A percentile compares a stretch with the other conserved stretches of the same genome.
phyloP scores from a whole-genome alignment of 2,888 invertebrate species.

The Pyralis farinalis region DNA sequence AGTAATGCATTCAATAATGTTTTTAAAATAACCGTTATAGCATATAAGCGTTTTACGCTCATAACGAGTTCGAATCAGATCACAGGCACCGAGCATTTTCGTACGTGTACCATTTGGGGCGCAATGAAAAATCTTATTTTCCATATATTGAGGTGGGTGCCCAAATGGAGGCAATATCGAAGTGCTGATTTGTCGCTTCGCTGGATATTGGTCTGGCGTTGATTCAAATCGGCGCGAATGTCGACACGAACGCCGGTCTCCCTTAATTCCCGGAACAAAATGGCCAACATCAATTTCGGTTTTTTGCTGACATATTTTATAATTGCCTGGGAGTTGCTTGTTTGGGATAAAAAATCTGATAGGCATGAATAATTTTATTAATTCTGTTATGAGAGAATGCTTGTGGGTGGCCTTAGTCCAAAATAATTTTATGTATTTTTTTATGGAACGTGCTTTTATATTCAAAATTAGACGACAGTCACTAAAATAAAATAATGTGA shows the following conservation, averaged over 20 bases:
- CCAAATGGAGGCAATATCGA: conserved; percentile 78
- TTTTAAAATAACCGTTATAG: too few relatives aligned
- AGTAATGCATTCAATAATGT: too few relatives aligned
- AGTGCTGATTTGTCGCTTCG: conserved; percentile 77
- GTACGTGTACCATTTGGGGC: conserved; percentile 28
- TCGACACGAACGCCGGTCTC: conserved; percentile 43
- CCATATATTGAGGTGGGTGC: conserved; percentile 67
- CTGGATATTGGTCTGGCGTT: conserved; percentile 74
- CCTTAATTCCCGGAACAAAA: conserved; percentile 47
- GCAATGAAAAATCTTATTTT: conserved; percentile 70
- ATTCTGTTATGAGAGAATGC: too few relatives aligned
- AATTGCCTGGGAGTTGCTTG: conserved; percentile 5
- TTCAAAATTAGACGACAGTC: too few relatives aligned
- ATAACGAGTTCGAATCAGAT: neutral
- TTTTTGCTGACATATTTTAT: conserved; percentile 8
- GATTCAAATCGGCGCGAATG: conserved; percentile 68
- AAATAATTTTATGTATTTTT: too few relatives aligned
- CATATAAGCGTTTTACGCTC: neutral
- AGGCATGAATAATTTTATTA: neutral
- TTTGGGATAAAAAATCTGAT: conserved; percentile 5
- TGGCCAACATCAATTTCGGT: conserved; percentile 24
- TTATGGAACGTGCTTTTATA: too few relatives aligned
- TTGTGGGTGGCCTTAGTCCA: too few relatives aligned
- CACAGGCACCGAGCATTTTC: neutral
- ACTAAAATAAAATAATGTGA: too few relatives aligned